Conservation (phyloP, 2,888 invertebrate species). For the Eretmocerus hayati region DNA sequence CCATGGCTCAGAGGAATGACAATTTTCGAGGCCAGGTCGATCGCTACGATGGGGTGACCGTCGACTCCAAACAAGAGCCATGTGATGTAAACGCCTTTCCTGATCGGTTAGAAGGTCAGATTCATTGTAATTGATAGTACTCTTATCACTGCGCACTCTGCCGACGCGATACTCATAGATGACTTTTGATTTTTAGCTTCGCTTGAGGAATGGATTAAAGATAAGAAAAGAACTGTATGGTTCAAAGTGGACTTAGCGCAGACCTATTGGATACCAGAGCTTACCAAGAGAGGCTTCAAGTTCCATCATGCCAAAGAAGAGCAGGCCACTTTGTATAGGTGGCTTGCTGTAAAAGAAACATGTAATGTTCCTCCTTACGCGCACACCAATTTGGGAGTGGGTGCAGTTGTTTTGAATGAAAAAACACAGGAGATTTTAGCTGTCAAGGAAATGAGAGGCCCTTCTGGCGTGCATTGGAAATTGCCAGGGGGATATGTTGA, state of each 20-base stretch:
- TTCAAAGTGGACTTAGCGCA: constrained; percentile 67
- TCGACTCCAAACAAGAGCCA: constrained; percentile 57
- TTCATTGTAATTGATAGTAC: neutral
- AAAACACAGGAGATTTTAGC: constrained; percentile 66
- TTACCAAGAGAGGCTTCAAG: constrained; percentile 72
- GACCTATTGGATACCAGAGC: constrained; percentile 67
- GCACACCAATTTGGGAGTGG: constrained; percentile 77
- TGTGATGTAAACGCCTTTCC: constrained; percentile 51
- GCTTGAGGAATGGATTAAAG: constrained; percentile 58
- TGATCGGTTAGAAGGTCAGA: constrained; percentile 54
- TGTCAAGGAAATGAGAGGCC: constrained; percentile 64
- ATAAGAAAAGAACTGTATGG: constrained; percentile 69
- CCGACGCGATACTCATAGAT: neutral
- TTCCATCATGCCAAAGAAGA: constrained; percentile 80
- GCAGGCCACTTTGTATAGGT: constrained; percentile 73
- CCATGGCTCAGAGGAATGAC: constrained; percentile 23
- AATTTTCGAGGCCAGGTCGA: constrained; percentile 53
- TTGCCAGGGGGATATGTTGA: constrained; percentile 89
- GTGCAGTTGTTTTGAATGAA: constrained; percentile 77
- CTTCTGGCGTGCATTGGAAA: constrained; percentile 58
- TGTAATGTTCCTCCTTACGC: constrained; percentile 70
- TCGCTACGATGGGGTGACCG: constrained; percentile 67
- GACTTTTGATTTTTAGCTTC: constrained; percentile 54
- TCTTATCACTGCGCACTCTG: neutral
- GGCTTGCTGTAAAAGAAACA: constrained; percentile 61